Conservation (phyloP, 2,113 vertebrate species). For the Prionailurus bengalensis region DNA sequence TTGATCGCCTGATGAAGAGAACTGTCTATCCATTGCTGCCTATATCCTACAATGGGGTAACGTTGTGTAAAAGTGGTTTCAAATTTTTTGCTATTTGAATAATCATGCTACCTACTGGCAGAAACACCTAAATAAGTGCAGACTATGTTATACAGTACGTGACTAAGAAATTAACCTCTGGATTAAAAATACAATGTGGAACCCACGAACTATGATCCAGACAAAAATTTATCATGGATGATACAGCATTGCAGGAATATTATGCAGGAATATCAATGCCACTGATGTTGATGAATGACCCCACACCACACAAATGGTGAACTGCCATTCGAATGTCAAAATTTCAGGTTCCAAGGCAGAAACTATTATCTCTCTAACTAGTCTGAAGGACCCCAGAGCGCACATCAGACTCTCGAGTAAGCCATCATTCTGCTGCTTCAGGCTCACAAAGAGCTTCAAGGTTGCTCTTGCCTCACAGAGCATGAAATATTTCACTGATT, state of each 20-base stretch:
- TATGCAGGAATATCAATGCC: constrained; percentile 54
- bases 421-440: constrained; percentile 46
- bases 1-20: background rate
- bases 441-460: constrained; percentile 65
- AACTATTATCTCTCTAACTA: constrained; percentile 61
- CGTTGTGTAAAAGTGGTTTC: background rate
- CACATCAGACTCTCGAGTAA: constrained; percentile 51
- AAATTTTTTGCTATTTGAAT: background rate
- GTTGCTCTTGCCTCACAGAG: constrained; percentile 66
- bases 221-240: background rate
- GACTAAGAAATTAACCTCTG: background rate
- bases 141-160: background rate
- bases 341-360: constrained; percentile 71
- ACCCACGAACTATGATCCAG: background rate
- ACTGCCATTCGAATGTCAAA: constrained; percentile 71
- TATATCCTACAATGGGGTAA: background rate
- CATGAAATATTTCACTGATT: constrained; percentile 70
- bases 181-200: background rate
- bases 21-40: background rate
- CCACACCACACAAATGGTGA: constrained; percentile 41
- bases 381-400: constrained; percentile 59
- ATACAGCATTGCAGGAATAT: background rate
- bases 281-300: constrained; percentile 62
- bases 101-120: background rate
- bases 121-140: background rate